These are phyloP conservation scores for Megalonaias nervosa DNA, from an alignment of 1,140 invertebrate genomes.

Conservation along the genomic window DNA sequence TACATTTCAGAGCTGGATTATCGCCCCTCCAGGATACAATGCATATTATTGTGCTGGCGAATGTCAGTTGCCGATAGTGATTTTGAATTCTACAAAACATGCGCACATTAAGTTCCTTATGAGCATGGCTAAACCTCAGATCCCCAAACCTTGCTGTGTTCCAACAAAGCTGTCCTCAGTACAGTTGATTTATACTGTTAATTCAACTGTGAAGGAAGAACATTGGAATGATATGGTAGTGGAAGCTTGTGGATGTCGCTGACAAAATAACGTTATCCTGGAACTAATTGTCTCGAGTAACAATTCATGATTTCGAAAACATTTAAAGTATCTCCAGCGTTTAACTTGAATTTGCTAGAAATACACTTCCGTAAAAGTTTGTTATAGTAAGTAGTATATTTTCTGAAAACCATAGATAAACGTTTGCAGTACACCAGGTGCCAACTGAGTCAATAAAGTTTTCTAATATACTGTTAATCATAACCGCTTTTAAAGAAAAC, in stretches of 20 bases:
- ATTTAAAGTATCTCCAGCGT: too few relatives aligned
- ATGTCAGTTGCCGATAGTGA: constrained; percentile 76
- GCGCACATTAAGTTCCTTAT: constrained; percentile 79
- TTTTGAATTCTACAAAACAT: constrained; percentile 79
- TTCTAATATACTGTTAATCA: too few relatives aligned
- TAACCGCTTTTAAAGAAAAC: too few relatives aligned
- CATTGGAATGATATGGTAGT: constrained; percentile 81
- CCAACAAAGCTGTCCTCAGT: constrained; percentile 77
- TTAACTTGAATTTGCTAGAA: too few relatives aligned
- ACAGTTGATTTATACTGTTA: constrained; percentile 77
- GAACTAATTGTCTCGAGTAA: too few relatives aligned
- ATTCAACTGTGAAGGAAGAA: constrained; percentile 79
- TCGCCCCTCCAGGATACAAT: constrained; percentile 78
- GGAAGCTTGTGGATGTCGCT: constrained; percentile 78
- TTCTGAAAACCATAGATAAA: too few relatives aligned
- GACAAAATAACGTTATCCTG: too few relatives aligned
- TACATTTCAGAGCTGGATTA: constrained; percentile 74
- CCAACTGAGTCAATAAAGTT: accelerated
- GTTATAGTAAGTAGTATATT: too few relatives aligned
- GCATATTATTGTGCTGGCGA: constrained; percentile 79
- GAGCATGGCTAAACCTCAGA: constrained; percentile 77
- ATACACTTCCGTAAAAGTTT: too few relatives aligned
- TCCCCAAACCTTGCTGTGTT: constrained; percentile 77
- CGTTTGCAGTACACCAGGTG: too few relatives aligned
- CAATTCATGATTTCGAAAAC: too few relatives aligned